Conservation (phyloP, 2,113 vertebrate species). For the Madoqua kirkii region DNA sequence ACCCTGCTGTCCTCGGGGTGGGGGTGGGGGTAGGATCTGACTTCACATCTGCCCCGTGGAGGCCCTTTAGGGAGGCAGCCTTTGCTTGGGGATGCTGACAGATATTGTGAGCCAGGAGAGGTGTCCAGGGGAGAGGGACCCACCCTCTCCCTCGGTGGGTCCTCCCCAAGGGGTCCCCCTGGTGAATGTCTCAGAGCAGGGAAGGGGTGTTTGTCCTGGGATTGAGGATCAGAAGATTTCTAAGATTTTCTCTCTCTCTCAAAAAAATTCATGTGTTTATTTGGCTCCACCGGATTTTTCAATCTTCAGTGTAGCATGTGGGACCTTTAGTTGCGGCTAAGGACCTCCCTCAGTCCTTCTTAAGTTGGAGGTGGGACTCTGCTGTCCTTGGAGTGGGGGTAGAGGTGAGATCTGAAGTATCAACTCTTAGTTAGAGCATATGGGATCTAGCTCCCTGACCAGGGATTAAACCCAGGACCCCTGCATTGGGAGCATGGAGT, state of each 20-base stretch:
- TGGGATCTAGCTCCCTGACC: neutral
- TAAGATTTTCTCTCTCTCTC: neutral
- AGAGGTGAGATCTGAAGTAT: neutral
- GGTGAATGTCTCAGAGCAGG: neutral
- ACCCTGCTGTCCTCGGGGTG: too few species aligned
- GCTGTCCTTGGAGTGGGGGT: too few species aligned
- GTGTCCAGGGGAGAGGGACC: too few species aligned
- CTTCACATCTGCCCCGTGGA: neutral
- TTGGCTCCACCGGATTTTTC: neutral
- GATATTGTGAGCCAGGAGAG: neutral
- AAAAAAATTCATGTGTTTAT: neutral
- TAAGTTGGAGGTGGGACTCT: neutral
- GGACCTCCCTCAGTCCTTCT: neutral
- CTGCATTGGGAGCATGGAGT: neutral
- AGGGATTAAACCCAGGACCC: neutral
- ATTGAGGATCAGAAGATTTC: neutral
- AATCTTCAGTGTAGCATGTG: fast-evolving
- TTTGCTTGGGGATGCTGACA: neutral
- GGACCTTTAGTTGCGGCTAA: neutral
- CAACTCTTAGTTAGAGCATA: neutral
- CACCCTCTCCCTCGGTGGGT: neutral
- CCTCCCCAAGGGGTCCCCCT: too few species aligned
- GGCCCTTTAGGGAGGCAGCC: neutral
- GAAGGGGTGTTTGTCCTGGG: neutral
- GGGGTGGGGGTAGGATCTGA: neutral